A percentile compares a stretch with the other conserved stretches of the same genome.
These are phyloP conservation scores for Drosophila subobscura DNA, from an alignment of 1,140 invertebrate genomes.

Conservation along the genomic window DNA sequence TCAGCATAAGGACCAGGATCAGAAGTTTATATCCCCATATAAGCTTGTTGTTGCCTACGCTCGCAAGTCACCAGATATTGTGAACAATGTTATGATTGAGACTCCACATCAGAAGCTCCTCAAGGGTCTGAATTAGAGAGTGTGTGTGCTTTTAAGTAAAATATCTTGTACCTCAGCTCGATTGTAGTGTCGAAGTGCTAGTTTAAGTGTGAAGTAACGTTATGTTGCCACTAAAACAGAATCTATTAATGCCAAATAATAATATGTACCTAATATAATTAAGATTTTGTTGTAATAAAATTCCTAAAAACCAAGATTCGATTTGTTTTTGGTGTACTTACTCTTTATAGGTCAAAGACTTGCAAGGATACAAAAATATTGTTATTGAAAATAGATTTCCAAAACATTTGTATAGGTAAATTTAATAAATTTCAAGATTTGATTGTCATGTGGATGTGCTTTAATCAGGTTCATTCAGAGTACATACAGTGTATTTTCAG, in stretches of 20 bases:
- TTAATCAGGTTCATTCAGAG: no score
- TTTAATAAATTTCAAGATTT: no score
- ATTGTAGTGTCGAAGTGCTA: no score
- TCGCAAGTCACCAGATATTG: constrained; percentile 84
- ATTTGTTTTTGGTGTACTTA: neutral
- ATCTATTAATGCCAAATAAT: constrained; percentile 31
- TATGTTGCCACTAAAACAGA: neutral
- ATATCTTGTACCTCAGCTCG: no score
- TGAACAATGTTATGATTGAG: constrained; percentile 43
- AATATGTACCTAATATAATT: neutral
- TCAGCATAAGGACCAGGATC: constrained; percentile 5
- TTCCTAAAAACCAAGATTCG: constrained; percentile 1
- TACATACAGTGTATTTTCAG: no score
- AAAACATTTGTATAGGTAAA: no score
- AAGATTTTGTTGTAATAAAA: neutral
- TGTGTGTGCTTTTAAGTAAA: neutral
- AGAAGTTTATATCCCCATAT: constrained; percentile 84
- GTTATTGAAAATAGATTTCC: no score
- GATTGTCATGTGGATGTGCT: no score
- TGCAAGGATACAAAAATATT: no score
- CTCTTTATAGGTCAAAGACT: no score
- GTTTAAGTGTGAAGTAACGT: no score
- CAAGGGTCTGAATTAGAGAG: constrained; percentile 43
- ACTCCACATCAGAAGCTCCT: constrained; percentile 2
- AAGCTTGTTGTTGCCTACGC: constrained; percentile 86